A percentile compares a stretch with the other conserved stretches of the same genome.
phyloP scores from a whole-genome alignment of 2,888 invertebrate species.

The Lottia scabra region DNA sequence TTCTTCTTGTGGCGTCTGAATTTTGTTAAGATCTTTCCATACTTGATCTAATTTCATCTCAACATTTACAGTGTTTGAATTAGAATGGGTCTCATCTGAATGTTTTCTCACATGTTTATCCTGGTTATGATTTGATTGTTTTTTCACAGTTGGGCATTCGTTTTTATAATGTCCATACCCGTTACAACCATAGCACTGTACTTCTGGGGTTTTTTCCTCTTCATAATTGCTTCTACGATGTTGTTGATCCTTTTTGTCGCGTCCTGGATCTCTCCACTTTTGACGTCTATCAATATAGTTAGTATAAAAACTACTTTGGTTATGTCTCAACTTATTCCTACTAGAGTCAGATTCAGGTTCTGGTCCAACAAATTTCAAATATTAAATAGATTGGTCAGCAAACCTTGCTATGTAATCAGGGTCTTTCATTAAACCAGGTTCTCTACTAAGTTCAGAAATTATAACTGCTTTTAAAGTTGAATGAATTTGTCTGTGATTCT shows the following conservation, averaged over 20 bases:
- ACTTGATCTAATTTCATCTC: neutral
- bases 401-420: neutral
- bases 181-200: neutral
- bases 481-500: neutral
- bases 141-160: neutral
- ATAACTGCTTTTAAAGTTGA: neutral
- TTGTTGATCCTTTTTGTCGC: neutral
- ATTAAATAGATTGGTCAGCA: neutral
- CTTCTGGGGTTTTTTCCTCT: neutral
- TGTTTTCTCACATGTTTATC: no score
- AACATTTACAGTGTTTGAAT: neutral
- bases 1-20: neutral
- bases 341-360: neutral
- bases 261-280: neutral
- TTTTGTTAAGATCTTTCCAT: neutral
- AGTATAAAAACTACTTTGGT: neutral
- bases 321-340: neutral
- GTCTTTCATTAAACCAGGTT: neutral
- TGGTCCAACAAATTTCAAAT: neutral
- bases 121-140: neutral
- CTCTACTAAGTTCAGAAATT: neutral
- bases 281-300: neutral
- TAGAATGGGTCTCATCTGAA: no score
- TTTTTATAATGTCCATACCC: neutral
- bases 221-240: no score